Percentiles rank a stretch among this genome's conserved stretches.
These are phyloP conservation scores for Diarsia dahlii DNA, from an alignment of 2,888 invertebrate genomes.

Conservation along the genomic window DNA sequence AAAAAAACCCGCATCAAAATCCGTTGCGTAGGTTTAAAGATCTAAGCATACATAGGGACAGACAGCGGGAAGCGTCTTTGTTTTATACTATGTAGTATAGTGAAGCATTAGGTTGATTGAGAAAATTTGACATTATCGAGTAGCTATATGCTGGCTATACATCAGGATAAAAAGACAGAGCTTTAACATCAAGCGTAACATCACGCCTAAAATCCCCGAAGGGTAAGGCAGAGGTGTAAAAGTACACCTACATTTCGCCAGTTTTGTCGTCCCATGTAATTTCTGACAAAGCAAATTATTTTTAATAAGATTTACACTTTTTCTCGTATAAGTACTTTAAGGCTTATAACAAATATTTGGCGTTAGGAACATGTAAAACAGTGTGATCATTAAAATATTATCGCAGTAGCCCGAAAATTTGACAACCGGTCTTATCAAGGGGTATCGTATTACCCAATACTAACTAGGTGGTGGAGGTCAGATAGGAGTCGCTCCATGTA, in stretches of 20 bases:
- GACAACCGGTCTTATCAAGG: too few relatives aligned
- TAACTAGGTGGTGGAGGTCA: background rate
- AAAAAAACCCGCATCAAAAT: too few relatives aligned
- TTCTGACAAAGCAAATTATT: conserved; percentile 23
- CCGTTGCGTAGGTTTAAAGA: too few relatives aligned
- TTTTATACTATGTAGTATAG: too few relatives aligned
- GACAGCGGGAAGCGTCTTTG: too few relatives aligned
- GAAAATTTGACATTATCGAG: too few relatives aligned
- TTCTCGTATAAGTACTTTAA: conserved; percentile 51
- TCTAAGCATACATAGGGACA: too few relatives aligned
- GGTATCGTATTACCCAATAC: background rate
- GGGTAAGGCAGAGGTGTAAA: background rate
- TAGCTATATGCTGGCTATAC: background rate
- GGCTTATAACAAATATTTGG: conserved; percentile 45
- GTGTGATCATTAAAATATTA: conserved; percentile 16
- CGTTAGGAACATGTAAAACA: background rate
- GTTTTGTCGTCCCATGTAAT: background rate
- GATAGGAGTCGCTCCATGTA: background rate
- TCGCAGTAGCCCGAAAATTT: too few relatives aligned
- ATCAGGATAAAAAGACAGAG: conserved; percentile 30
- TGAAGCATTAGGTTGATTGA: too few relatives aligned
- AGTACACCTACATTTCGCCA: background rate
- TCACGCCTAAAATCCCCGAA: background rate
- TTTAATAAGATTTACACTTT: conserved; percentile 7
- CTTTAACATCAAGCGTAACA: conserved; percentile 14